These are phyloP conservation scores for Pelochelys cantorii DNA, from an alignment of 2,797 vertebrate genomes.

Conservation along the genomic window DNA sequence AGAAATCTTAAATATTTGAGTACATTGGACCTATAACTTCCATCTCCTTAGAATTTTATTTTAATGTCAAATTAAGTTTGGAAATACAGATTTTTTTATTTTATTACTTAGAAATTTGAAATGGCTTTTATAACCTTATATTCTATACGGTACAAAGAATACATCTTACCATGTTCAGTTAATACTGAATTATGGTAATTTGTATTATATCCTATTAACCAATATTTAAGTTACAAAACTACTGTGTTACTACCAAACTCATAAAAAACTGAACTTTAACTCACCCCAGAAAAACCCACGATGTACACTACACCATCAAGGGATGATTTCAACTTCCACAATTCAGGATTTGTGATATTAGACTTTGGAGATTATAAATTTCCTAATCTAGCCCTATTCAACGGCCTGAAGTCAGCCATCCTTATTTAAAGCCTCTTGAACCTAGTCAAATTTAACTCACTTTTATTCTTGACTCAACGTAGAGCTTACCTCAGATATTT, in stretches of 20 bases:
- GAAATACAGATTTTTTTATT: neutral
- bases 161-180: neutral
- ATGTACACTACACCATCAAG: neutral
- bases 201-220: neutral
- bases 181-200: neutral
- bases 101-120: neutral
- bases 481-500: neutral
- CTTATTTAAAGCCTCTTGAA: neutral
- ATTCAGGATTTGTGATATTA: neutral
- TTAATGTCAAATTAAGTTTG: too few species aligned
- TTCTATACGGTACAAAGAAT: neutral
- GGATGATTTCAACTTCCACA: neutral
- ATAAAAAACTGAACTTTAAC: neutral
- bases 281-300: neutral
- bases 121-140: neutral
- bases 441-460: neutral
- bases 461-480: neutral
- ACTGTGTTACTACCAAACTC: neutral
- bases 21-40: neutral
- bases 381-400: neutral
- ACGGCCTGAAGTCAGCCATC: neutral
- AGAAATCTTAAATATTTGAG: neutral
- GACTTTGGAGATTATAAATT: neutral
- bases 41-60: neutral
- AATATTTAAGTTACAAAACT: neutral